Evolutionary conservation across 2,888 invertebrate species (phyloP).

Genomic region (Smittia sp.): DNA sequence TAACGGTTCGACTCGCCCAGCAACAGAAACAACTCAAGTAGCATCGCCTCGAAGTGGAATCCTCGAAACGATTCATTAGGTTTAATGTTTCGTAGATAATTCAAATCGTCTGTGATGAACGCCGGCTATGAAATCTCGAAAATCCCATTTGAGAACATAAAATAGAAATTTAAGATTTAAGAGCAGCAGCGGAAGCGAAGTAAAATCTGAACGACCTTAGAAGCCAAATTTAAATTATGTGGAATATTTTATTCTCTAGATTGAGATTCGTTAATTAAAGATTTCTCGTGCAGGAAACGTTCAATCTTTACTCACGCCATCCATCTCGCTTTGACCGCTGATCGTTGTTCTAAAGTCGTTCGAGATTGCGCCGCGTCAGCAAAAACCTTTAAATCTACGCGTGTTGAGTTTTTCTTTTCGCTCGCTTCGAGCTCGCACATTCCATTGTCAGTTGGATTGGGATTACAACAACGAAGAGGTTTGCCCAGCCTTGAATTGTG

Average conservation of each 20-base stretch:
- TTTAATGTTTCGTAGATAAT: constrained; percentile 3
- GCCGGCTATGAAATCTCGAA: not conserved
- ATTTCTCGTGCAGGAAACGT: not conserved
- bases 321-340: not conserved
- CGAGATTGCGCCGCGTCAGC: not conserved
- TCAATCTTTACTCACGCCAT: not conserved
- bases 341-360: not conserved
- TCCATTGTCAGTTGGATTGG: not conserved
- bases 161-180: not conserved
- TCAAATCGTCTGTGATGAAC: not conserved
- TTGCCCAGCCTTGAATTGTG: constrained; percentile 2
- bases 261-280: too few species aligned
- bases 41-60: not conserved
- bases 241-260: too few species aligned
- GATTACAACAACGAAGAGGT: not conserved
- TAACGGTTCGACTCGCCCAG: too few species aligned
- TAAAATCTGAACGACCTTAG: too few species aligned
- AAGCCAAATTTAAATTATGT: too few species aligned
- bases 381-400: not conserved
- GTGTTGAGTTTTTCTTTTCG: not conserved
- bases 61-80: not conserved
- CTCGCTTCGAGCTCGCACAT: constrained; percentile 2
- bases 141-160: not conserved
- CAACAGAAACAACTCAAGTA: too few species aligned
- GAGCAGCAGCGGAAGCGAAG: not conserved